Evolutionary conservation across 2,888 invertebrate genomes (phyloP), one percentile per base, ranked within the genome.

Genomic region (Eupeodes luniger): DNA sequence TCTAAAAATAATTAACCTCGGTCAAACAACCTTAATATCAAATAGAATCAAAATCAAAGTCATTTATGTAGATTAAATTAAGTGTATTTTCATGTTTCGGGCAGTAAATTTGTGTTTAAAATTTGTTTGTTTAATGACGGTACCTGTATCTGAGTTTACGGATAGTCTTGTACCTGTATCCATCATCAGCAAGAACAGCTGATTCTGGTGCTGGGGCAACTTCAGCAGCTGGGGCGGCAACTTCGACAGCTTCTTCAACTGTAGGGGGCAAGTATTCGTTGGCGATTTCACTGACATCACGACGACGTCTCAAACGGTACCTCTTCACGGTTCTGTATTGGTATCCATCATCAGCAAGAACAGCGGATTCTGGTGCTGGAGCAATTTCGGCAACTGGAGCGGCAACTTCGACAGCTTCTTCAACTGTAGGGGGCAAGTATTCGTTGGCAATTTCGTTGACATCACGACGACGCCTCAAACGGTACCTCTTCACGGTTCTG

Each of bases 371-470:
- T 9, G 53, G 16, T 53, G 16, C 72, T 62, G 47, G 79, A 16
- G 80, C 72, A 9, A 80, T 7, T 44, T 79, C 79, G 11, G 19
- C 61, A 36, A 44, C 62, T 70, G 79, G 61, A 7, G 79, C 69
- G 4, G 44, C 40, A 2, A 69, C 51, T 51, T 76, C 76, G n/a
- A 55, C 53, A 66, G 75, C 79, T 53, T 80, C 78, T 51, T 85
- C 79, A 27, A 79, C 81, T 74, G 19, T 1, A 19, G 90, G 91
- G 34, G 92, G 91, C 90, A 92, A 79, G 90, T 92, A 92, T 51
- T 92, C 91, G 90, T 90, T 91, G 78, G 87, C 91, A 90, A 92
- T 90, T 84, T 92, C 91, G 89, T 86, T 90, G 47, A 90, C 91
- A 90, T 90, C 90, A 89, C 90, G 90, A 90, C 90, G 90, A 69